phyloP scores from a whole-genome alignment of 2,888 invertebrate species.

The Dasysyrphus albostriatus region DNA sequence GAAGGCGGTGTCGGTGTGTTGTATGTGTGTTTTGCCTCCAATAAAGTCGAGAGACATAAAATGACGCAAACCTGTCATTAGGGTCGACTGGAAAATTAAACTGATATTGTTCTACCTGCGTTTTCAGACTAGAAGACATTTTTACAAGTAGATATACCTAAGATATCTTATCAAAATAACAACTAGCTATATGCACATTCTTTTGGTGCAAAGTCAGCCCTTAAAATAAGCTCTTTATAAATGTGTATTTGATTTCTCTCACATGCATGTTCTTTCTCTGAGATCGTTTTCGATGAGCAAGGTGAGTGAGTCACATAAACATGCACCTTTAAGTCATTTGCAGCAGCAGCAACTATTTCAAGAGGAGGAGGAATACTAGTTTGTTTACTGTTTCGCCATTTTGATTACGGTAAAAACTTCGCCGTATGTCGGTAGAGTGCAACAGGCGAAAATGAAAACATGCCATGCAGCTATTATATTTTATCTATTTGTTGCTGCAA shows the following conservation, averaged over 20 bases:
- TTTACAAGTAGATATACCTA: neutral
- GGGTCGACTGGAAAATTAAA: conserved; percentile 66
- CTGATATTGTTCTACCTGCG: conserved; percentile 52
- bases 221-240: conserved; percentile 18
- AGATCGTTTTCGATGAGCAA: conserved; percentile 50
- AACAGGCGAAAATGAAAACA: conserved; percentile 67
- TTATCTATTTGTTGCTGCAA: conserved; percentile 53
- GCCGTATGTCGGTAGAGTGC: conserved; percentile 46
- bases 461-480: conserved; percentile 62
- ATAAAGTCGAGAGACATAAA: conserved; percentile 12
- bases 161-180: conserved; percentile 26
- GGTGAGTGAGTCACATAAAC: conserved; percentile 55
- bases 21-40: conserved; percentile 9
- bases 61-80: conserved; percentile 68
- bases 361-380: conserved; percentile 44
- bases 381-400: conserved; percentile 74
- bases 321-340: conserved; percentile 40
- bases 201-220: conserved; percentile 32
- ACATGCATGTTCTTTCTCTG: conserved; percentile 20
- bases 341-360: conserved; percentile 22
- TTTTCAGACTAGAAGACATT: conserved; percentile 7
- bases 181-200: conserved; percentile 24
- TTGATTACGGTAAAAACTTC: conserved; percentile 68
- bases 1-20: conserved; percentile 3
- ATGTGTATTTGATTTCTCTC: conserved; percentile 5